A percentile compares a stretch with the other conserved stretches of the same genome.
Conservation (phyloP, 2,113 vertebrate species). For the Anguilla japonica region DNA sequence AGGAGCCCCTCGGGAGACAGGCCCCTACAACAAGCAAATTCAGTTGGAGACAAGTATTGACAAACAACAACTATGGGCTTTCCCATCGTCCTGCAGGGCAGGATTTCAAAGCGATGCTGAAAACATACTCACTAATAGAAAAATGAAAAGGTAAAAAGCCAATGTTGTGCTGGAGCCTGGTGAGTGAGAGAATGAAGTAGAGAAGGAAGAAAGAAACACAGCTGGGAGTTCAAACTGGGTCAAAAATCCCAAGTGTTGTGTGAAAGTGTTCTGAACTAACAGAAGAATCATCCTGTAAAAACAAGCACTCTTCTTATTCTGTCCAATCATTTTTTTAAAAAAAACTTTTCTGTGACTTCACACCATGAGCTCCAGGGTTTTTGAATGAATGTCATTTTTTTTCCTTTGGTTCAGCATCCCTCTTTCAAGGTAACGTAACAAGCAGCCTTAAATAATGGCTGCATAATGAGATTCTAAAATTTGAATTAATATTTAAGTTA, state of each 20-base stretch:
- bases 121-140: background rate
- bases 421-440: background rate
- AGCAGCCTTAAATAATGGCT: background rate
- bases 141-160: background rate
- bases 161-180: background rate
- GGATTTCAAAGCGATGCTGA: background rate
- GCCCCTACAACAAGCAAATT: constrained; percentile 10
- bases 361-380: background rate
- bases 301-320: background rate
- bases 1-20: background rate
- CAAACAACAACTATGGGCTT: constrained; percentile 8
- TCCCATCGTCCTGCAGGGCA: background rate
- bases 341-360: background rate
- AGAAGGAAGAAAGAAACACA: background rate
- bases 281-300: background rate
- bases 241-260: background rate
- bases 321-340: background rate
- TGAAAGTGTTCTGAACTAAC: background rate
- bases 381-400: constrained; percentile 9
- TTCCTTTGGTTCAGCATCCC: background rate
- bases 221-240: background rate
- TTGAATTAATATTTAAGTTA: background rate
- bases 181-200: background rate
- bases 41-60: constrained; percentile 15
- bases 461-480: no score